These are phyloP conservation scores for Smithornis capensis DNA, from an alignment of 2,113 vertebrate species.

Conservation along the genomic window DNA sequence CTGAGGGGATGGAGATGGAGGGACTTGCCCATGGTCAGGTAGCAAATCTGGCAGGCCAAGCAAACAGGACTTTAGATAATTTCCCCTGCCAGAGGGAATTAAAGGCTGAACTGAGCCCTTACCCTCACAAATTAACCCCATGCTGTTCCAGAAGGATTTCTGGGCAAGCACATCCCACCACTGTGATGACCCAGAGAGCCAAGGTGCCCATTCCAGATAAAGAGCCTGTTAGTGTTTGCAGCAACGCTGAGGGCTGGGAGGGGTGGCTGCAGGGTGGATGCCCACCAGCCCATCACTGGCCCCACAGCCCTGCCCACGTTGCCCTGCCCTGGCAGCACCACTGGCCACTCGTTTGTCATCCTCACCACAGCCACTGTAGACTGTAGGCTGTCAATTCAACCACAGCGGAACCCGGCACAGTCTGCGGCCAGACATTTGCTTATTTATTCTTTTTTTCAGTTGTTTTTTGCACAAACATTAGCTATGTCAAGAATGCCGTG, in stretches of 20 bases:
- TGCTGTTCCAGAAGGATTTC: neutral
- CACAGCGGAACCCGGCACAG: neutral
- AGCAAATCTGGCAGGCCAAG: neutral
- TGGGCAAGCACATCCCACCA: rapidly evolving
- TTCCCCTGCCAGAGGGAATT: neutral
- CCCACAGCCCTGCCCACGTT: neutral
- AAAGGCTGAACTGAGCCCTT: neutral
- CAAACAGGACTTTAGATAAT: neutral
- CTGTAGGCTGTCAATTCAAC: neutral
- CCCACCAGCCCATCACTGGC: neutral
- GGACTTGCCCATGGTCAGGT: rapidly evolving
- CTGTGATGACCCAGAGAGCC: neutral
- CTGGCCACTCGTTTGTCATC: neutral
- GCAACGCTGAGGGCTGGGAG: rapidly evolving
- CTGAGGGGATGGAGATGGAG: neutral
- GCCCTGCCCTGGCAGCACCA: neutral
- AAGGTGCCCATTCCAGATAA: neutral
- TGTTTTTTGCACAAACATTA: slow-evolving; percentile 36
- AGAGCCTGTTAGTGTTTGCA: neutral
- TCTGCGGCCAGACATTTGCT: neutral
- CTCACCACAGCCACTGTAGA: neutral
- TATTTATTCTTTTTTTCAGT: neutral
- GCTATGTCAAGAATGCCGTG: slow-evolving; percentile 1
- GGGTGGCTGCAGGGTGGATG: neutral
- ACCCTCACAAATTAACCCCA: neutral